These are phyloP conservation scores for Chirona hameri DNA, from an alignment of 2,888 invertebrate species.

Conservation along the genomic window DNA sequence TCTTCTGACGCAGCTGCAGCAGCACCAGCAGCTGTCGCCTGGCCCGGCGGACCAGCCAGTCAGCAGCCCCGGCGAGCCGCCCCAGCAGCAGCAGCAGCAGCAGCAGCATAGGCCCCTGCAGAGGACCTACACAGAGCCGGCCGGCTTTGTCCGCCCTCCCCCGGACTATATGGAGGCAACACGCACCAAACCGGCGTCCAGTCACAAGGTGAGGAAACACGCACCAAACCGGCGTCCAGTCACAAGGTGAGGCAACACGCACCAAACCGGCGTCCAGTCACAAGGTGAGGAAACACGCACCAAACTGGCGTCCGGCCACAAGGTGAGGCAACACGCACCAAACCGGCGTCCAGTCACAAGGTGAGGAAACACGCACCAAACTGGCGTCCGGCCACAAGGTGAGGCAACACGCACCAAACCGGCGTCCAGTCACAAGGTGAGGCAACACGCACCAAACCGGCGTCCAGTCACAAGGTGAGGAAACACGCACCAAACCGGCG, in stretches of 20 bases:
- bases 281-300: slow-evolving; percentile 13
- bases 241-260: slow-evolving; percentile 6
- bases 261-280: neutral
- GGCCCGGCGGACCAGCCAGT: neutral
- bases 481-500: neutral
- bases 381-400: neutral
- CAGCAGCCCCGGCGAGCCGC: no score
- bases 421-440: neutral
- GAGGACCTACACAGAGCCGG: neutral
- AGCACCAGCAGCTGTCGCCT: neutral
- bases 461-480: neutral
- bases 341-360: neutral
- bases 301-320: neutral
- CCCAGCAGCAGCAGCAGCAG: neutral
- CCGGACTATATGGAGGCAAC: slow-evolving; percentile 3
- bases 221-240: neutral
- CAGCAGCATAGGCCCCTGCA: neutral
- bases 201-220: neutral
- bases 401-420: slow-evolving; percentile 12
- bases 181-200: neutral
- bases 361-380: slow-evolving; percentile 10
- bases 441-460: neutral
- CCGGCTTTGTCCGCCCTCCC: neutral
- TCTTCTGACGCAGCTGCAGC: slow-evolving; percentile 6
- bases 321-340: slow-evolving; percentile 22